These are phyloP conservation scores for Vidua macroura DNA, from an alignment of 2,113 vertebrate genomes.

Conservation along the genomic window DNA sequence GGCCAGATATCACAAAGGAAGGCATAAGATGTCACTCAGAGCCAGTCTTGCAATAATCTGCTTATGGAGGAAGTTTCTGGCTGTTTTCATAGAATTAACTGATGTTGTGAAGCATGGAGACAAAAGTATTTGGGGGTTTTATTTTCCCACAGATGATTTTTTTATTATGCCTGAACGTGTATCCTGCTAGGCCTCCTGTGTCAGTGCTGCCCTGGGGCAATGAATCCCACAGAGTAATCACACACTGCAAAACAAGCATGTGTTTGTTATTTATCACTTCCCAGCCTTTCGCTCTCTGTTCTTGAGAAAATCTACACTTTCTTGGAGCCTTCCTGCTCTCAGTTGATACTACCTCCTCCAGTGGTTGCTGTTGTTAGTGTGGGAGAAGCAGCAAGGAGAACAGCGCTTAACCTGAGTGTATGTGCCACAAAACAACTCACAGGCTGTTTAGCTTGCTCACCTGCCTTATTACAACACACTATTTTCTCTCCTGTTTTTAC, in stretches of 20 bases:
- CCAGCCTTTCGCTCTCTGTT: neutral
- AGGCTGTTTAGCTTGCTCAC: neutral
- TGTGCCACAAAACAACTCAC: neutral
- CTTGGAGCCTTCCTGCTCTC: neutral
- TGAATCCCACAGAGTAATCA: neutral
- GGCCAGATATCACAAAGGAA: neutral
- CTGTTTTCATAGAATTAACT: slow-evolving; percentile 31
- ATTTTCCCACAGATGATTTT: neutral
- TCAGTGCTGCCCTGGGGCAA: neutral
- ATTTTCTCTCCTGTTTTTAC: neutral
- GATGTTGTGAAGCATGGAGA: neutral
- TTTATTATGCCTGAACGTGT: neutral
- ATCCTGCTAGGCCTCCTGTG: neutral
- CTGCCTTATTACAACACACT: neutral
- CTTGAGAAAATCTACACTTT: neutral
- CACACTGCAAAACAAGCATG: neutral
- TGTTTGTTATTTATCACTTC: neutral
- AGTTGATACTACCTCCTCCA: neutral
- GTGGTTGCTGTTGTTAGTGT: neutral
- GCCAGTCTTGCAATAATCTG: slow-evolving; percentile 9
- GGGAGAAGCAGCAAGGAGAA: neutral
- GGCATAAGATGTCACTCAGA: neutral
- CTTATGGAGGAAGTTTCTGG: slow-evolving; percentile 23
- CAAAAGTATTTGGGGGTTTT: neutral
- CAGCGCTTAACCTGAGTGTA: fast-evolving